These are phyloP conservation scores for Holotrichia oblita DNA, from an alignment of 1,140 invertebrate genomes.

Conservation along the genomic window DNA sequence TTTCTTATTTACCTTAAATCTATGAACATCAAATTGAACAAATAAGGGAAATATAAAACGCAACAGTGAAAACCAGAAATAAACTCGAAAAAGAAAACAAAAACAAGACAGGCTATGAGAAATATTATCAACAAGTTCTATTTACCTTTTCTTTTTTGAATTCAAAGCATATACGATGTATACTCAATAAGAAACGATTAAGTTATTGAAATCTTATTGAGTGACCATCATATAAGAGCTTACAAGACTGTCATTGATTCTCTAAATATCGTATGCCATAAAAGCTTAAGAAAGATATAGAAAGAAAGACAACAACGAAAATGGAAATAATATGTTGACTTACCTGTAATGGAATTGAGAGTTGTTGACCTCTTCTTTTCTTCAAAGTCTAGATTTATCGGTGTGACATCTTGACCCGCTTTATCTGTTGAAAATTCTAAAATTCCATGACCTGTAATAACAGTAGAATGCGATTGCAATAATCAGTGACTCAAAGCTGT, in stretches of 20 bases:
- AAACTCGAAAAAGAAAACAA: conserved; percentile 28
- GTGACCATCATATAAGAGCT: background rate
- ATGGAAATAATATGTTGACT: conserved; percentile 43
- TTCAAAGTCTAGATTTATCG: conserved; percentile 83
- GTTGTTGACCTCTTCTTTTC: conserved; percentile 74
- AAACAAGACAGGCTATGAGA: conserved; percentile 20
- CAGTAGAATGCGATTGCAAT: conserved; percentile 11
- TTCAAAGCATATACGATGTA: conserved; percentile 9
- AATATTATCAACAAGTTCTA: conserved; percentile 11
- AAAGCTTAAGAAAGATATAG: conserved; percentile 1
- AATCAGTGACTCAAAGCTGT: background rate
- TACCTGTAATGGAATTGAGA: conserved; percentile 79
- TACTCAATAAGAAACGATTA: background rate
- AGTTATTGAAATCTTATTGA: background rate
- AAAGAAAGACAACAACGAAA: background rate
- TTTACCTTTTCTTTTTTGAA: conserved; percentile 31
- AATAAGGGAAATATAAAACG: conserved; percentile 18
- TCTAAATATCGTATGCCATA: conserved; percentile 4
- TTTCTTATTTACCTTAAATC: conserved; percentile 9
- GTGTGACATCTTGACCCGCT: conserved; percentile 88
- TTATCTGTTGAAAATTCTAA: conserved; percentile 89
- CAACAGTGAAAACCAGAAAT: background rate
- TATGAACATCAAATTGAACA: conserved; percentile 26
- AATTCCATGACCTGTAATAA: conserved; percentile 70
- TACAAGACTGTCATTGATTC: conserved; percentile 17